phyloP scores from a whole-genome alignment of 2,797 vertebrate species.

The Acropternis orthonyx region DNA sequence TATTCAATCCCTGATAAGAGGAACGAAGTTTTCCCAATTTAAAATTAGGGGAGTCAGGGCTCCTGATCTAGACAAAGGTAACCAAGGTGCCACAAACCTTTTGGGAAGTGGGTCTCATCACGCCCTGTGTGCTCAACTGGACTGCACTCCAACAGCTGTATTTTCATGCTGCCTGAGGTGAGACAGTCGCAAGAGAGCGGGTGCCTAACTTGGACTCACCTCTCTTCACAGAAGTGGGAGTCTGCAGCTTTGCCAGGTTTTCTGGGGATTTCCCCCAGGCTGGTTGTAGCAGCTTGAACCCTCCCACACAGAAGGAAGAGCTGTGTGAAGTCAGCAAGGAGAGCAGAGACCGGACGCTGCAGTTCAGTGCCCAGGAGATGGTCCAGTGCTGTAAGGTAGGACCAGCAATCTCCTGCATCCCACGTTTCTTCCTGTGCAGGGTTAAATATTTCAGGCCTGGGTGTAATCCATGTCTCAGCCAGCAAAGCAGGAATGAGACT shows the following conservation, averaged over 20 bases:
- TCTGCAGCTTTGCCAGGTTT: conserved; percentile 80
- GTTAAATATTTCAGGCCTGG: neutral
- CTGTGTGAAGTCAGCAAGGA: neutral
- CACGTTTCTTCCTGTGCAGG: rapidly evolving
- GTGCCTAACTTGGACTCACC: neutral
- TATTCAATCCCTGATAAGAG: neutral
- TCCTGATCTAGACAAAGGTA: neutral
- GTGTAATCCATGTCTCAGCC: neutral
- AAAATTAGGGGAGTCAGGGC: neutral
- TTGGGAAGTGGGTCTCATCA: neutral
- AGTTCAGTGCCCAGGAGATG: conserved; percentile 70
- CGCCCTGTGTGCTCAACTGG: neutral
- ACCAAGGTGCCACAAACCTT: neutral
- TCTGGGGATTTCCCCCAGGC: conserved; percentile 57
- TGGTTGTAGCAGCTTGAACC: neutral
- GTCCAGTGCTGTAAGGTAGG: conserved; percentile 80
- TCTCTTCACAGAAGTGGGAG: conserved; percentile 71
- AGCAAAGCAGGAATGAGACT: neutral
- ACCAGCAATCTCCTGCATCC: neutral
- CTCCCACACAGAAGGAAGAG: neutral
- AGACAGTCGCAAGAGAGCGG: neutral
- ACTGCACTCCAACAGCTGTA: neutral
- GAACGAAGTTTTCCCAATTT: neutral
- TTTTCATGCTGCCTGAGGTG: neutral
- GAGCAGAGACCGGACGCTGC: neutral